These are phyloP conservation scores for Scalopus aquaticus DNA, from an alignment of 2,113 vertebrate genomes.

Conservation along the genomic window DNA sequence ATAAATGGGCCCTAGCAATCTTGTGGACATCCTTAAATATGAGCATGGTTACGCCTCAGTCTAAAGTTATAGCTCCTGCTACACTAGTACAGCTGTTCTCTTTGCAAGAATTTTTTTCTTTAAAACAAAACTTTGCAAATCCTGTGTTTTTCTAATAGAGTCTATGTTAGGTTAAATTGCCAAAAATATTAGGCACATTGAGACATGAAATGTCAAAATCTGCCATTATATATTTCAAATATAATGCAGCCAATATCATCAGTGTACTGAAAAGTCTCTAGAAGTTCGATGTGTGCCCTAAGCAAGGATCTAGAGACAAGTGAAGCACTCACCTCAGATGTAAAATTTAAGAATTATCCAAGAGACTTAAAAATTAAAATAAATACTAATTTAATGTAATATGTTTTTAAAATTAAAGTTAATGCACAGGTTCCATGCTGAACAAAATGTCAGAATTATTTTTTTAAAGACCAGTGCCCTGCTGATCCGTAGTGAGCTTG, in stretches of 20 bases:
- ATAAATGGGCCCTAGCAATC: not conserved
- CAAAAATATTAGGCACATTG: not conserved
- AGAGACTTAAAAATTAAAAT: not conserved
- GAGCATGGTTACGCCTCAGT: not conserved
- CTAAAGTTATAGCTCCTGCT: not conserved
- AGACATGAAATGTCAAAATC: not conserved
- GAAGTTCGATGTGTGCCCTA: not conserved
- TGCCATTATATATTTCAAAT: not conserved
- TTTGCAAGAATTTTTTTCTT: not conserved
- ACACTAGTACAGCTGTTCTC: not conserved
- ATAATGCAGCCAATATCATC: not conserved
- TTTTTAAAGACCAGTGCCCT: not conserved
- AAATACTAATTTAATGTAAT: not conserved
- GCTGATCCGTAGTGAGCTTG: not conserved
- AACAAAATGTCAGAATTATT: not conserved
- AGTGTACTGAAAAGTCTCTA: not conserved
- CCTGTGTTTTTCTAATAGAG: not conserved
- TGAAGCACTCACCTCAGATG: not conserved
- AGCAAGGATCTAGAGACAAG: not conserved
- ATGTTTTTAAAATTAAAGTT: constrained; percentile 29
- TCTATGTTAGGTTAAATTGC: not conserved
- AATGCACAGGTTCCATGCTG: not conserved
- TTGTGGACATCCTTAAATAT: not conserved
- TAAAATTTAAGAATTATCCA: not conserved
- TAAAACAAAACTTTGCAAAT: not conserved